Evolutionary conservation across 2,113 vertebrate genomes (phyloP).

Genomic region (Ciconia boyciana): DNA sequence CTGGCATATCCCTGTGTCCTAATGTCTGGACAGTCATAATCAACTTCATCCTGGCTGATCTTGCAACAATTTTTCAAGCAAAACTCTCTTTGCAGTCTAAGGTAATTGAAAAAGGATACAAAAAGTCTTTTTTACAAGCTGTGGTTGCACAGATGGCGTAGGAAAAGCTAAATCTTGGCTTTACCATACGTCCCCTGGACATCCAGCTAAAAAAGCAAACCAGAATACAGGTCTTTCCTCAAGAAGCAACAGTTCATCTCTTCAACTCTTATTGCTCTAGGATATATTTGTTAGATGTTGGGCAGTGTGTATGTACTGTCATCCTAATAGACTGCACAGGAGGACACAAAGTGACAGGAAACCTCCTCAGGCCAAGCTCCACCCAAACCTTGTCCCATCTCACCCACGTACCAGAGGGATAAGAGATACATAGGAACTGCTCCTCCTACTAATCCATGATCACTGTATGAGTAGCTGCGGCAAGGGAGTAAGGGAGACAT

Average conservation of each 20-base stretch:
- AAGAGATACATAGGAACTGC: neutral
- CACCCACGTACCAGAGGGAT: neutral
- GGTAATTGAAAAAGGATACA: neutral
- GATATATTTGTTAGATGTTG: neutral
- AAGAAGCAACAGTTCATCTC: neutral
- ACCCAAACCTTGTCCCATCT: neutral
- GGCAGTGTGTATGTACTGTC: accelerated
- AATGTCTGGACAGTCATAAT: neutral
- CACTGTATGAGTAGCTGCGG: accelerated
- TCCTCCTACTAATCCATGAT: neutral
- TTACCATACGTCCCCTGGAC: neutral
- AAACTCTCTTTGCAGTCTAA: neutral
- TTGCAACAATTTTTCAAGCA: neutral
- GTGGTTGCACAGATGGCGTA: neutral
- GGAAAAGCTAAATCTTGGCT: neutral
- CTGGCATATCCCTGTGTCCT: accelerated
- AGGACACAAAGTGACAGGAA: neutral
- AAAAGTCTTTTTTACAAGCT: neutral
- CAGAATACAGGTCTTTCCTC: neutral
- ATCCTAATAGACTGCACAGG: neutral
- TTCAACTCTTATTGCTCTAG: neutral
- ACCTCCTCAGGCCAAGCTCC: neutral
- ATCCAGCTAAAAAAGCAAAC: neutral
- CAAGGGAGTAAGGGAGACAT: neutral
- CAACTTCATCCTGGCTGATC: neutral